A percentile compares a stretch with the other conserved stretches of the same genome.
Evolutionary conservation across 2,113 vertebrate species (phyloP).

Genomic region (Callipepla californica): DNA sequence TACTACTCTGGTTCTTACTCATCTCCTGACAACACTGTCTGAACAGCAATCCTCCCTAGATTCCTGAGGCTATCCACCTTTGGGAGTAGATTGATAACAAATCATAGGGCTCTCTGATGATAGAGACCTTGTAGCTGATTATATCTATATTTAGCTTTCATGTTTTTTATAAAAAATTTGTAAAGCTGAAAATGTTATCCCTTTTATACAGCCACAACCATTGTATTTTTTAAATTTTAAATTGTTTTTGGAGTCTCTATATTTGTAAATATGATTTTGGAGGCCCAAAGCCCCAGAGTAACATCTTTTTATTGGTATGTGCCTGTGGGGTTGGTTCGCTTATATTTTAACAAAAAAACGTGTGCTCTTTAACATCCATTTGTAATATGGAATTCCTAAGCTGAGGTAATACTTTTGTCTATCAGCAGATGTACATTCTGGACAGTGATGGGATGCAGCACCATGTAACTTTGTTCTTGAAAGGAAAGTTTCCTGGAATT

Average conservation of each 20-base stretch:
- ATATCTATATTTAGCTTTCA: background rate
- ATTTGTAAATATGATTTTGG: background rate
- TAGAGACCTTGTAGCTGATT: background rate
- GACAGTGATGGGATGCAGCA: background rate
- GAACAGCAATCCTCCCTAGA: background rate
- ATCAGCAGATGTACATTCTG: background rate
- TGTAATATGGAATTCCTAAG: background rate
- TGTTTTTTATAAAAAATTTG: background rate
- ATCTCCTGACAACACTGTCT: background rate
- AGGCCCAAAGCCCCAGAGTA: background rate
- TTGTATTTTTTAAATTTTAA: background rate
- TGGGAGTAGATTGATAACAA: background rate
- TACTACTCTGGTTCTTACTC: background rate
- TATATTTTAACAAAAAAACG: background rate
- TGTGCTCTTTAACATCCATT: background rate
- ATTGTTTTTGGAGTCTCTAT: background rate
- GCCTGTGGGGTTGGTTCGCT: background rate
- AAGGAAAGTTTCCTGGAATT: background rate
- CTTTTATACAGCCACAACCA: background rate
- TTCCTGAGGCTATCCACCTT: background rate
- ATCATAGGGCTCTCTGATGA: background rate
- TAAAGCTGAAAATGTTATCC: background rate
- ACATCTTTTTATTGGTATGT: background rate
- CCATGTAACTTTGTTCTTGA: background rate
- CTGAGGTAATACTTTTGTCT: background rate